Evolutionary conservation across 92 coral and sea anemone genomes (phyloP).

Genomic region (Heteractis magnifica): DNA sequence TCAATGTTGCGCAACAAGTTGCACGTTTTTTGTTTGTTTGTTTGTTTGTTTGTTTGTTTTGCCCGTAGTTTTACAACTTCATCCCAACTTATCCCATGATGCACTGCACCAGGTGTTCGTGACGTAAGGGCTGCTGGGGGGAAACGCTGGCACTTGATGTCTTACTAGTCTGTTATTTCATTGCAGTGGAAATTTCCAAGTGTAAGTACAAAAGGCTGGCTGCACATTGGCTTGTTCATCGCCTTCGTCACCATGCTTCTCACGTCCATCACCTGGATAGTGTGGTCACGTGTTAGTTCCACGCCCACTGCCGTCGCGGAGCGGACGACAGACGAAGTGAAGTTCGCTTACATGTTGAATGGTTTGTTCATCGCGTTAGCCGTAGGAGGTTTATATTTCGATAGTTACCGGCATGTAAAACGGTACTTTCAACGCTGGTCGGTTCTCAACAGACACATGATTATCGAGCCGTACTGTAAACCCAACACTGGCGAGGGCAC

Average conservation of each 20-base stretch:
- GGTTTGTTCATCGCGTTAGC: constrained; percentile 94
- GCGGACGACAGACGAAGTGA: constrained; percentile 90
- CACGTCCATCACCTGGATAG: constrained; percentile 91
- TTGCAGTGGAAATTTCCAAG: constrained; percentile 91
- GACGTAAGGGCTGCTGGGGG: neutral
- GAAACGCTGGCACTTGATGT: neutral
- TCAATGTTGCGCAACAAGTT: too few species aligned
- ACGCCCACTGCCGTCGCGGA: constrained; percentile 84
- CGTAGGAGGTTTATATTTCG: constrained; percentile 89
- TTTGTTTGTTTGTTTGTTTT: too few species aligned
- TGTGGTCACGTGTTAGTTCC: constrained; percentile 93
- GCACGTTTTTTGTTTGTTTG: too few species aligned
- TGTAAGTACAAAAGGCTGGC: constrained; percentile 96
- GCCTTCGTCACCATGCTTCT: constrained; percentile 94
- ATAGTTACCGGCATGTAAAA: constrained; percentile 84
- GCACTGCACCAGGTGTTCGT: neutral
- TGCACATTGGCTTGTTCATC: constrained; percentile 80
- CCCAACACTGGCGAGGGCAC: neutral
- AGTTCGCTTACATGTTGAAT: constrained; percentile 91
- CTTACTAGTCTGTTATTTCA: neutral
- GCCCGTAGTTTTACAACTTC: too few species aligned
- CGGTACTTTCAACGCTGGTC: constrained; percentile 88
- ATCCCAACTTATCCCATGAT: too few species aligned
- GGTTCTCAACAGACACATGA: constrained; percentile 76
- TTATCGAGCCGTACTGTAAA: constrained; percentile 61